Evolutionary conservation across 2,797 vertebrate species (phyloP).

Genomic region (Triplophysa bombifrons): DNA sequence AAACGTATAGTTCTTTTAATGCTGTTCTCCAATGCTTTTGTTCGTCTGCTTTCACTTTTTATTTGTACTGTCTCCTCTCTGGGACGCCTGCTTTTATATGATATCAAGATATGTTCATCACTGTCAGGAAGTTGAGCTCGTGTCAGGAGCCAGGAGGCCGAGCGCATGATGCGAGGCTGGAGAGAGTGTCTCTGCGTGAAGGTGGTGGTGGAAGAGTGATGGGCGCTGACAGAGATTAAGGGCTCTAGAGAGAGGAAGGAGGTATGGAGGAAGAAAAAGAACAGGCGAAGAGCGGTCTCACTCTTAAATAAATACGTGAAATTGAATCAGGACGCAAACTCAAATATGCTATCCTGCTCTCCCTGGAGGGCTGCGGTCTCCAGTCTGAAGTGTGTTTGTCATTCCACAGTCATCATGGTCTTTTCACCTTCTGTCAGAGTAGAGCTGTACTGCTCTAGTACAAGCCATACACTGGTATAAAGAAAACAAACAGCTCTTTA

Average conservation of each 20-base stretch:
- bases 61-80: background rate
- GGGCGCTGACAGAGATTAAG: slow-evolving; percentile 46
- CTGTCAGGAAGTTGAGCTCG: slow-evolving; percentile 45
- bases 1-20: slow-evolving; percentile 24
- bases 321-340: slow-evolving; percentile 54
- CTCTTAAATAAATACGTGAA: slow-evolving; percentile 54
- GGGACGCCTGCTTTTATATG: slow-evolving; percentile 42
- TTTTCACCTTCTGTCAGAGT: slow-evolving; percentile 1
- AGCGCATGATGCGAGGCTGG: background rate
- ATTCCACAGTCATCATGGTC: slow-evolving; percentile 27
- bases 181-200: slow-evolving; percentile 37
- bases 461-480: background rate
- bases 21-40: slow-evolving; percentile 22
- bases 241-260: slow-evolving; percentile 31
- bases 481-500: background rate
- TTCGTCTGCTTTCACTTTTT: background rate
- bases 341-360: slow-evolving; percentile 45
- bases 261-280: slow-evolving; percentile 6
- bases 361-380: slow-evolving; percentile 10
- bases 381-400: slow-evolving; percentile 42
- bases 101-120: slow-evolving; percentile 48
- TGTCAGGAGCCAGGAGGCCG: slow-evolving; percentile 42
- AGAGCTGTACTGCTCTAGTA: slow-evolving; percentile 5
- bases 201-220: slow-evolving; percentile 46
- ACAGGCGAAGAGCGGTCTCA: slow-evolving; percentile 21